Evolutionary conservation across 2,888 invertebrate genomes (phyloP), one percentile per base, ranked within the genome.

Genomic region (Torymus auratus): DNA sequence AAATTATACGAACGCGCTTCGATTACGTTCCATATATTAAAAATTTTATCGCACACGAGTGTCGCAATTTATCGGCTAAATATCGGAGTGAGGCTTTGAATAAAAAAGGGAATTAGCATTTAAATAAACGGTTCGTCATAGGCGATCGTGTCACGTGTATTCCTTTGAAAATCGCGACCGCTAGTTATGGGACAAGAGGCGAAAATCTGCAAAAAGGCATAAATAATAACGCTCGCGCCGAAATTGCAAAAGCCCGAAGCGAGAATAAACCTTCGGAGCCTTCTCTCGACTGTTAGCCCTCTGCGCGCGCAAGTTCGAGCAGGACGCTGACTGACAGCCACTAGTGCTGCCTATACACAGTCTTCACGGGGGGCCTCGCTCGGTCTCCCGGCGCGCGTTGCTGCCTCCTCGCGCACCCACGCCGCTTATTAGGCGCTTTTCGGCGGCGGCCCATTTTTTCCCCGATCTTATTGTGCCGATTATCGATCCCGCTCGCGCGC

Each of bases 341-440:
- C 41, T 41, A 10, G 41, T 41, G 41, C 41, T 41, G 41, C 7
- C 5, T 41, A 85, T 86, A 87, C 87, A 84, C 84, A 68, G 64
- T 85, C 89, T 86, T 89, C 90, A 88, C 89, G 88, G 89, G 89
- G 89, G 89, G 84, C 87, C 86, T 86, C 85, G 86, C 86, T 84
- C 88, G 89, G 86, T 89, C 90, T 89, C 90, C 90, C 85, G 90
- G 87, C 85, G 90, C 84, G 90, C 89, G 84, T 87, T 87, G 50
- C 7, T 28, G 41, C 74, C 68, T 1, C 13, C 76, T 61, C 76
- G 55, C 79, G 73, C 79, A 15, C 52, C 23, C 56, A 55, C 15
- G 23, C 69, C 11, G 62, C 74, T 79, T 74, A 74, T 79, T 79
- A 79, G 64, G 55, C 68, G 41, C 41, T 41, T 23, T 13, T 60